Base-by-base conservation (phyloP, 2,888 invertebrate genomes). In the Hyposoter dolosus region DNA sequence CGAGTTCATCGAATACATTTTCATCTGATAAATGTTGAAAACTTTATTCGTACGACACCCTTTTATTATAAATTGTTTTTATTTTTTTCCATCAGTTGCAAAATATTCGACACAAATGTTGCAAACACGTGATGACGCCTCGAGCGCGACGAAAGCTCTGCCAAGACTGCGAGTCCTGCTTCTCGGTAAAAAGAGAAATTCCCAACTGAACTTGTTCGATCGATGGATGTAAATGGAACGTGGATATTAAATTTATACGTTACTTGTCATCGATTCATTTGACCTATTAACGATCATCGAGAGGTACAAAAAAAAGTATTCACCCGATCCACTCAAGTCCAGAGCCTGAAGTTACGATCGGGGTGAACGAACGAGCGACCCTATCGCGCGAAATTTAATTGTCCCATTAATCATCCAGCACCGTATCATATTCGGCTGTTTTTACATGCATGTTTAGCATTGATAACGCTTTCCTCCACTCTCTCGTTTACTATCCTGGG, bases 361-460 rank as follows among this genome's bases (percentile, higher is more conserved):
- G 47, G 15, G 82, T 45, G 35, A 75, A 56, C 10, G 63, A 60
- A 60, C 60, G 12, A 28, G 28, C 12, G 60, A 60, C 77, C 82
- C 77, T 76, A 87, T 81, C 80, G 76, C 81, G 74, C 68, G 78
- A 85, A 88, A 92, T 93, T 93, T 92, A 93, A 93, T 93, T 92
- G 92, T 90, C 90, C 92, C 90, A 93, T 93, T 92, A 93, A 93
- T 93, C 93, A 93, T 89, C 90, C 88, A 90, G 90, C 92, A 90
- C 91, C 92, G 91, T 93, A 93, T 91, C 92, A 91, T 77, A 87
- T 88, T 81, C 81, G 88, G 81, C 81, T 85, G 89, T 92, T 93
- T 93, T 93, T 93, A 90, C 88, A 90, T 85, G 90, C 92, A 89
- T 92, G 91, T 92, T 93, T 92, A 93, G 91, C 93, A 92, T 92